Conservation (phyloP, 2,113 vertebrate species). For the Recurvirostra avosetta region DNA sequence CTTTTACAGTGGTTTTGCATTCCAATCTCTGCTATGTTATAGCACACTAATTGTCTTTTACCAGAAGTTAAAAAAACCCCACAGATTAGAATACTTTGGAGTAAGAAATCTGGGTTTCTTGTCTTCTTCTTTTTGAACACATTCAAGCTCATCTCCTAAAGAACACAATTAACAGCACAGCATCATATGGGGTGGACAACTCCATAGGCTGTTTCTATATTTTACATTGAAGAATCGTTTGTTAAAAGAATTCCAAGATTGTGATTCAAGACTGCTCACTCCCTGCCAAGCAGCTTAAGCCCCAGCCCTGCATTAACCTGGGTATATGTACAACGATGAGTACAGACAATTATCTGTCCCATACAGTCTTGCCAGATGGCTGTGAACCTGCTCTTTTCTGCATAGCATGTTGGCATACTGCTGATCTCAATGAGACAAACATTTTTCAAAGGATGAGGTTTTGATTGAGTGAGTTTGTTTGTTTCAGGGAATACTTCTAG, state of each 20-base stretch:
- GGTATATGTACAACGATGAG: not conserved
- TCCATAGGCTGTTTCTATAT: not conserved
- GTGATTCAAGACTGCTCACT: not conserved
- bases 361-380: not conserved
- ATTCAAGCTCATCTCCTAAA: not conserved
- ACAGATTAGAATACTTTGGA: not conserved
- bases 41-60: not conserved
- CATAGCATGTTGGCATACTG: not conserved
- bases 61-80: not conserved
- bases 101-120: not conserved
- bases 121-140: not conserved
- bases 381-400: not conserved
- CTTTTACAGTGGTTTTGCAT: not conserved
- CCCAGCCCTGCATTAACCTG: not conserved
- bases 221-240: not conserved
- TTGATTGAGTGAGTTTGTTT: not conserved
- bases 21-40: not conserved
- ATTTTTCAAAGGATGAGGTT: not conserved
- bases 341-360: not conserved
- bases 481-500: not conserved
- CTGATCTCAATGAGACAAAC: not conserved
- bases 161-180: not conserved
- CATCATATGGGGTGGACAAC: not conserved
- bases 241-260: not conserved
- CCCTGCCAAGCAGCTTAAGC: not conserved